Conservation (phyloP, 2,888 invertebrate genomes). For the Masnerella sp. region DNA sequence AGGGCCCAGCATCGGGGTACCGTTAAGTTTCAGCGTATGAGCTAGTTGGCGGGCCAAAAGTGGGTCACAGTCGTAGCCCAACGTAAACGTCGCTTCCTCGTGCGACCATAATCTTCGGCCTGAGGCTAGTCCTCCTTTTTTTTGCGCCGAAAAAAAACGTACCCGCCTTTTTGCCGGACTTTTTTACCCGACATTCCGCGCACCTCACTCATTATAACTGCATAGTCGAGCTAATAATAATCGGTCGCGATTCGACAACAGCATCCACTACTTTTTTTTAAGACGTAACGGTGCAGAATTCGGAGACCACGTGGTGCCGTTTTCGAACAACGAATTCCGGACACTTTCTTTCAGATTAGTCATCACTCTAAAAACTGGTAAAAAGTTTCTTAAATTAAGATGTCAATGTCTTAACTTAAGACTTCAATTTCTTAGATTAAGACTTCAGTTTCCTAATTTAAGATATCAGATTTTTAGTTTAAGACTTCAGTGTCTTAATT, state of each 20-base stretch:
- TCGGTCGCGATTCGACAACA: conserved; percentile 11
- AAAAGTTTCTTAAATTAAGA: too few species aligned
- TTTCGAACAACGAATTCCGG: too few species aligned
- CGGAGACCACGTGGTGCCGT: conserved; percentile 36
- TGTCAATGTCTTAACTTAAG: too few species aligned
- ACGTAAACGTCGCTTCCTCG: conserved; percentile 69
- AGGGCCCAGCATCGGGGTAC: conserved; percentile 72
- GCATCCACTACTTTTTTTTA: conserved; percentile 14
- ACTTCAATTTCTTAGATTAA: too few species aligned
- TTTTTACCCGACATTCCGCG: conserved; percentile 20
- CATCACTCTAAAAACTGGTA: too few species aligned
- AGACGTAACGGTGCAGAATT: conserved; percentile 30
- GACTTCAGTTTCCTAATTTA: too few species aligned
- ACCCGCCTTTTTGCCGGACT: conserved; percentile 31
- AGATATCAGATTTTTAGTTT: too few species aligned
- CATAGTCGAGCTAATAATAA: conserved; percentile 14
- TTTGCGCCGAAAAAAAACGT: conserved; percentile 21
- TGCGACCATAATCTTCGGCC: conserved; percentile 62
- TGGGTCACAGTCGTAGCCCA: conserved; percentile 76
- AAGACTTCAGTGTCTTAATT: too few species aligned
- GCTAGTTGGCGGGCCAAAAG: conserved; percentile 74
- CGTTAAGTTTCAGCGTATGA: conserved; percentile 76
- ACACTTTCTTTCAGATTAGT: too few species aligned
- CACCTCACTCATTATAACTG: conserved; percentile 39
- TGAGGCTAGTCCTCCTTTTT: conserved; percentile 47